Evolutionary conservation across 2,113 vertebrate species (phyloP).

Genomic region (Heterocephalus glaber): DNA sequence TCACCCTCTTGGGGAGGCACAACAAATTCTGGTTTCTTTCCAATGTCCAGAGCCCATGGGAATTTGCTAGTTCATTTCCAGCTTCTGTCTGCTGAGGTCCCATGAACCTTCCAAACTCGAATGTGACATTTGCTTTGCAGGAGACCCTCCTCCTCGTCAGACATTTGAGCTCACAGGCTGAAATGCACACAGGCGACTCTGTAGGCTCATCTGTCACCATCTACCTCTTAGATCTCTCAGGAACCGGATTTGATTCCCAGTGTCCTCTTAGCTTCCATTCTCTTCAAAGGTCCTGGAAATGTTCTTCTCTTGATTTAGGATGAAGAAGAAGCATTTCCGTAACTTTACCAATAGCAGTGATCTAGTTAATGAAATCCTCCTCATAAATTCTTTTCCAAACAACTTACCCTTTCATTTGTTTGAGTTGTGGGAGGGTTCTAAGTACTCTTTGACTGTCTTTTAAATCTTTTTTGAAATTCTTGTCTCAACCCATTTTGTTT

Average conservation of each 20-base stretch:
- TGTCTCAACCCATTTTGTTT: neutral
- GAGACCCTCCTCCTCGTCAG: neutral
- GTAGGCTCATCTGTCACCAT: neutral
- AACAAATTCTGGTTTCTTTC: neutral
- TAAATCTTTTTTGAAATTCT: conserved; percentile 3
- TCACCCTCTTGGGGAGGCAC: neutral
- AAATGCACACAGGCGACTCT: neutral
- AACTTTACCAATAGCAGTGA: neutral
- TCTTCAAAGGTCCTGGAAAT: neutral
- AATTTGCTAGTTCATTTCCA: neutral
- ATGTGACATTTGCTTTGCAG: neutral
- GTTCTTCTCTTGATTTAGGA: neutral
- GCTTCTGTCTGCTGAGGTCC: neutral
- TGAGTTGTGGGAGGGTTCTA: neutral
- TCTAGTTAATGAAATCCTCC: neutral
- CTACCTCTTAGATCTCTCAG: neutral
- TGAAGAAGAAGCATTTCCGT: neutral
- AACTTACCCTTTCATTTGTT: conserved; percentile 21
- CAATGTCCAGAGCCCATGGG: neutral
- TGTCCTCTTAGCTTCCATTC: neutral
- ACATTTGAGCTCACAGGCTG: neutral
- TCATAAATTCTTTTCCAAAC: neutral
- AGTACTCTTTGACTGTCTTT: neutral
- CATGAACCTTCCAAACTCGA: neutral
- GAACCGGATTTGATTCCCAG: neutral